Evolutionary conservation across 1,140 invertebrate genomes (phyloP).

Genomic region (Drosophila kurseongensis): DNA sequence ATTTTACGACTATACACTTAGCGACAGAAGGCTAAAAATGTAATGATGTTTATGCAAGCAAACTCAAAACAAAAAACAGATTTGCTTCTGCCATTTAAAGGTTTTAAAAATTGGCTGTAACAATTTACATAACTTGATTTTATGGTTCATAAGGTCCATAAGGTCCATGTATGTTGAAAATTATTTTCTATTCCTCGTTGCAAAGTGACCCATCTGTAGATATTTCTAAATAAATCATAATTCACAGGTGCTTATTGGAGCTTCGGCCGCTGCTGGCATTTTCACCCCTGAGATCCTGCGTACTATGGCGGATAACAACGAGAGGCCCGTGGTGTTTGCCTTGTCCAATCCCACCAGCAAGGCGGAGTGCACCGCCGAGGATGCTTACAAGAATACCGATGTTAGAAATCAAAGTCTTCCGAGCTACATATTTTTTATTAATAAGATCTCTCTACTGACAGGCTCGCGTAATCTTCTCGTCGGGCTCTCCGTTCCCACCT

Average conservation of each 20-base stretch:
- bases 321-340: conserved; percentile 96
- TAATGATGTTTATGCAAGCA: too few species aligned
- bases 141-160: too few species aligned
- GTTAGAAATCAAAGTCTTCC: conserved; percentile 85
- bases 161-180: too few species aligned
- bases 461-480: conserved; percentile 95
- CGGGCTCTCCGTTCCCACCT: conserved; percentile 95
- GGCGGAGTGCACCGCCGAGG: conserved; percentile 98
- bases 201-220: too few species aligned
- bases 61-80: too few species aligned
- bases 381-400: conserved; percentile 94
- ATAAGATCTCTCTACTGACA: conserved; percentile 68
- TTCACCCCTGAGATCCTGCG: conserved; percentile 94
- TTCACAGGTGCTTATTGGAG: conserved; percentile 86
- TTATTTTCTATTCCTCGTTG: too few species aligned
- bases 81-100: too few species aligned
- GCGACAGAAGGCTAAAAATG: too few species aligned
- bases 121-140: too few species aligned
- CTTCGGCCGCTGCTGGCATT: conserved; percentile 93
- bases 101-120: too few species aligned
- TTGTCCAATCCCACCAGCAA: conserved; percentile 98
- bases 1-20: too few species aligned
- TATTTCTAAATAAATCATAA: background rate
- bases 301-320: conserved; percentile 94
- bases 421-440: background rate